These are phyloP conservation scores for Chiloscyllium punctatum DNA, from an alignment of 2,797 vertebrate species.

Conservation along the genomic window DNA sequence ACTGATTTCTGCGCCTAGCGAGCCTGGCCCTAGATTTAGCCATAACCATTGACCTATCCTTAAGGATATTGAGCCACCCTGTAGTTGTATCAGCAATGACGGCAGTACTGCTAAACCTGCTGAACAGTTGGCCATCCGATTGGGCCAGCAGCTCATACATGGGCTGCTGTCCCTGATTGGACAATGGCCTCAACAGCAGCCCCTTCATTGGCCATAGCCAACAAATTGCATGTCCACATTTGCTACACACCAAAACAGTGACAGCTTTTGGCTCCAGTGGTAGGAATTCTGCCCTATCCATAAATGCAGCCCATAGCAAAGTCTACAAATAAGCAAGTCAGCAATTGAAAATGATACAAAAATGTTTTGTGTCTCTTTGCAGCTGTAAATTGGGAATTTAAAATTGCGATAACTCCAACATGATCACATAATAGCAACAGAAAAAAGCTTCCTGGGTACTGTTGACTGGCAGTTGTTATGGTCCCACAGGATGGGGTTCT, in stretches of 20 bases:
- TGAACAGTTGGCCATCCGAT: too few relatives aligned
- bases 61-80: too few relatives aligned
- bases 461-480: neutral
- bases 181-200: neutral
- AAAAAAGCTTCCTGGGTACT: neutral
- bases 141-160: too few relatives aligned
- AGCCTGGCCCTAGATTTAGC: too few relatives aligned
- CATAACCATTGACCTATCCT: too few relatives aligned
- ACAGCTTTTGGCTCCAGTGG: neutral
- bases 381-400: neutral
- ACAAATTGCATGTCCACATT: neutral
- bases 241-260: neutral
- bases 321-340: neutral
- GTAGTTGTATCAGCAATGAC: too few relatives aligned
- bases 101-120: too few relatives aligned
- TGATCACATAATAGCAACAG: neutral
- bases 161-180: neutral
- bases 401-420: neutral
- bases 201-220: neutral
- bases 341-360: neutral
- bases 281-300: neutral
- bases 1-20: too few relatives aligned
- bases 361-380: neutral
- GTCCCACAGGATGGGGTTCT: neutral
- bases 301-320: neutral